These are phyloP conservation scores for Entelurus aequoreus DNA, from an alignment of 2,113 vertebrate genomes.

Conservation along the genomic window DNA sequence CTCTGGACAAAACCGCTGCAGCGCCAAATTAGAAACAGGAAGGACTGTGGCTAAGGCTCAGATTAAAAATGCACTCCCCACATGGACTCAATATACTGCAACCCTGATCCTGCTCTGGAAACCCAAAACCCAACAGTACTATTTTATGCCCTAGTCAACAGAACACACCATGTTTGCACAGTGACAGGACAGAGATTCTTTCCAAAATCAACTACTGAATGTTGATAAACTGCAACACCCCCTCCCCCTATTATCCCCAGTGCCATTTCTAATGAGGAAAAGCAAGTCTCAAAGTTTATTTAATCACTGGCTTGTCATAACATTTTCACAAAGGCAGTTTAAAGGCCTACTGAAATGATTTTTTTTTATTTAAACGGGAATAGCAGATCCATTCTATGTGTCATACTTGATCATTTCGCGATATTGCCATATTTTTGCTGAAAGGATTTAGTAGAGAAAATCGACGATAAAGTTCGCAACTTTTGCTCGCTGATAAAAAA, in stretches of 20 bases:
- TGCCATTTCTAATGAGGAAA: conserved; percentile 45
- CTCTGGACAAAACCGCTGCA: conserved; percentile 76
- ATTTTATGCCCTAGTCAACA: conserved; percentile 76
- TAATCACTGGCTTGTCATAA: conserved; percentile 16
- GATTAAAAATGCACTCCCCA: conserved; percentile 79
- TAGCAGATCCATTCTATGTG: no score
- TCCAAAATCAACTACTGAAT: conserved; percentile 59
- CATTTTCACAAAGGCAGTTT: neutral
- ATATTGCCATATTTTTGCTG: no score
- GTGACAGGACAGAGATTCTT: conserved; percentile 60
- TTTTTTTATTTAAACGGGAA: no score
- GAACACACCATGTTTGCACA: conserved; percentile 66
- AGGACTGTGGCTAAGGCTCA: conserved; percentile 76
- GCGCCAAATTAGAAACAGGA: conserved; percentile 81
- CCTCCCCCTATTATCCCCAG: conserved; percentile 17
- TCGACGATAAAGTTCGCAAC: no score
- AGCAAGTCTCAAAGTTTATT: conserved; percentile 27
- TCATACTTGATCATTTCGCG: no score
- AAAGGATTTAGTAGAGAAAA: no score
- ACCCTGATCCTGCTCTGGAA: conserved; percentile 71
- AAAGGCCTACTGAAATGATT: no score
- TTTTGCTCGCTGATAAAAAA: no score
- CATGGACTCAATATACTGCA: conserved; percentile 79
- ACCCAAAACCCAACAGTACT: conserved; percentile 75
- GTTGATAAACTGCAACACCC: conserved; percentile 64